Evolutionary conservation across 2,797 vertebrate genomes (phyloP).

Genomic region (Pseudochirops cupreus): DNA sequence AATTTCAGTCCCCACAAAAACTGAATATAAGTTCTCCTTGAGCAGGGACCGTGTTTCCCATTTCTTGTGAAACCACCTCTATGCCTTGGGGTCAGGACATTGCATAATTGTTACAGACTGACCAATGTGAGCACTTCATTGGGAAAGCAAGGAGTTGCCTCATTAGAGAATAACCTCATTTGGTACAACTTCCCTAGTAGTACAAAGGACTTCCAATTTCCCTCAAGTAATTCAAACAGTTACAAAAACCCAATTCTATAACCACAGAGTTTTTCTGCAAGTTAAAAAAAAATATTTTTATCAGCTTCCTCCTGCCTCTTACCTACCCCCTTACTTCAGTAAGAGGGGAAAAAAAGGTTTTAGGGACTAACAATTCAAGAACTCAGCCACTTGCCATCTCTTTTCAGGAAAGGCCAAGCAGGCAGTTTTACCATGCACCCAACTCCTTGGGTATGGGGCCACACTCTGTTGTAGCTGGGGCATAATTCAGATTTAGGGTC

Average conservation of each 20-base stretch:
- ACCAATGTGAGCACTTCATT: background rate
- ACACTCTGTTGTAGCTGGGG: background rate
- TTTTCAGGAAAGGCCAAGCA: background rate
- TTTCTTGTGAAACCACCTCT: background rate
- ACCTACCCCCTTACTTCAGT: background rate
- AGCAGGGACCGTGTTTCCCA: background rate
- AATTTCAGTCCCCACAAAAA: background rate
- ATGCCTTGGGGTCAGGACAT: background rate
- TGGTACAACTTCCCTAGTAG: background rate
- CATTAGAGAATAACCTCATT: background rate
- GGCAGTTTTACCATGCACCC: background rate
- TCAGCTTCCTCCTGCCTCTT: background rate
- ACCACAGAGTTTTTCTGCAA: background rate
- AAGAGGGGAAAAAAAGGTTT: background rate
- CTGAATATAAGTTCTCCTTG: background rate
- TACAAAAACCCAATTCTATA: background rate
- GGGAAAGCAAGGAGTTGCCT: background rate
- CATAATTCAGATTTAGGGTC: background rate
- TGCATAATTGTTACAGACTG: background rate
- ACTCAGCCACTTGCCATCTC: background rate
- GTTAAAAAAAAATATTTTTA: background rate
- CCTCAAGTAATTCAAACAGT: conserved; percentile 37
- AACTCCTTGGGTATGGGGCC: background rate
- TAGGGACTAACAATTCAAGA: background rate
- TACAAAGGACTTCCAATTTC: background rate